These are phyloP conservation scores for Ceratosolen solmsi DNA, from an alignment of 1,140 invertebrate species.

Conservation along the genomic window DNA sequence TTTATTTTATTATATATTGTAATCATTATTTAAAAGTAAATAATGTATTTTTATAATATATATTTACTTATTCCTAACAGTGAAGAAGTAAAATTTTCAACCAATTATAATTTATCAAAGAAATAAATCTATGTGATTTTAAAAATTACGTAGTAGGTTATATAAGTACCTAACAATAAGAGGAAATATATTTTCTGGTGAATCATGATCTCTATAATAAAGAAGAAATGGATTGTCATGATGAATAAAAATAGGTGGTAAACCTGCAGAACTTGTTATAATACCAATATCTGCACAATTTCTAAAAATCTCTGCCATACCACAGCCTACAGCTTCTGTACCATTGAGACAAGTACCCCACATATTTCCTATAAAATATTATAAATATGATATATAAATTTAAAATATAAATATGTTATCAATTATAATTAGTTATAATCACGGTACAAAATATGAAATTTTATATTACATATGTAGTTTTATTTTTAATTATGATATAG, in stretches of 20 bases:
- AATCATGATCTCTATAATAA: conserved; percentile 79
- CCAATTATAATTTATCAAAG: neutral
- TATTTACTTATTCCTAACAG: too few relatives aligned
- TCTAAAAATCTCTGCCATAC: conserved; percentile 88
- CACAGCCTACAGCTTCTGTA: conserved; percentile 88
- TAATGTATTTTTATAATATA: too few relatives aligned
- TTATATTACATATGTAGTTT: too few relatives aligned
- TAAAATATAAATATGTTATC: neutral
- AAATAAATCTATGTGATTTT: too few relatives aligned
- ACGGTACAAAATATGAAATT: neutral
- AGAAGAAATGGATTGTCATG: conserved; percentile 82
- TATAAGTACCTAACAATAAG: conserved; percentile 84
- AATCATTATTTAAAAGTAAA: too few relatives aligned
- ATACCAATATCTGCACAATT: conserved; percentile 91
- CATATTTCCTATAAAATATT: conserved; percentile 80
- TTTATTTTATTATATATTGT: too few relatives aligned
- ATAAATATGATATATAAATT: too few relatives aligned
- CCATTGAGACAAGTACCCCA: conserved; percentile 90
- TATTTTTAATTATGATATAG: too few relatives aligned
- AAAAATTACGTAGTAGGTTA: too few relatives aligned
- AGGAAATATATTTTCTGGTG: conserved; percentile 79
- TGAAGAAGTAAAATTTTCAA: too few relatives aligned
- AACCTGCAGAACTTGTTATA: conserved; percentile 82
- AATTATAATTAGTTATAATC: neutral
- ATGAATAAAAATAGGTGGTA: conserved; percentile 77